Base-by-base conservation (phyloP, 92 coral and sea anemone genomes). In the Ricordea florida region DNA sequence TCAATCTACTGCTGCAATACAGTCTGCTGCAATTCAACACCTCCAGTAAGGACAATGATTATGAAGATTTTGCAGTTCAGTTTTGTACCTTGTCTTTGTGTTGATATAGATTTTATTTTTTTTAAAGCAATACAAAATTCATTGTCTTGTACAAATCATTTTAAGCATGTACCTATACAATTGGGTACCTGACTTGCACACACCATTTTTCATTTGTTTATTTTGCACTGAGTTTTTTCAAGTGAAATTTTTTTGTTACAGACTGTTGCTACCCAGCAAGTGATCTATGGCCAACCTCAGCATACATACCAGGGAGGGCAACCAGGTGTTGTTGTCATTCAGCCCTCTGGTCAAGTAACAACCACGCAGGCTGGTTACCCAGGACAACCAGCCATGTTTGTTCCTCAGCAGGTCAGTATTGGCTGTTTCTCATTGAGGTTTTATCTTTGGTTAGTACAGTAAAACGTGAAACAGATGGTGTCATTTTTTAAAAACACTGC, bases 1-100 rank as follows among this genome's bases (percentile, higher is more conserved):
- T 90, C 96, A 45, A 72, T 82, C 33, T 86, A 82, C 69, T 90
- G 89, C 56, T 90, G 89, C 61, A 73, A 37, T 47, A 85, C 80
- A 16, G 49, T 80, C 24, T 86, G 96, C 49, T 65, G 73, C 21
- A 34, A 45, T 30, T 13, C 68, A 4, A 26, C 80, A 3, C 80
- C 44, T 29, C 30, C 57, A 43, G 69, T 32, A 25, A 33, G 25
- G 26, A 3, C 58, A n/a, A n/a, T 37, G n/a, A 8, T n/a, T 18
- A 69, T 73, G 33, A 73, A 64, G 52, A 48, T 0, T n/a, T 24
- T 2, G 32, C 3, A 13, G 10, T 21, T 10, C 0, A n/a, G n/a
- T 55, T 28, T 5, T 15, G 28, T 55, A 22, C 32, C 16, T 11
- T 32, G 5, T 4, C 16, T 21, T 10, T 24, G 22, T 27, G 33